Base-by-base conservation (phyloP, 2,797 vertebrate species). In the Lithobates sylvaticus region DNA sequence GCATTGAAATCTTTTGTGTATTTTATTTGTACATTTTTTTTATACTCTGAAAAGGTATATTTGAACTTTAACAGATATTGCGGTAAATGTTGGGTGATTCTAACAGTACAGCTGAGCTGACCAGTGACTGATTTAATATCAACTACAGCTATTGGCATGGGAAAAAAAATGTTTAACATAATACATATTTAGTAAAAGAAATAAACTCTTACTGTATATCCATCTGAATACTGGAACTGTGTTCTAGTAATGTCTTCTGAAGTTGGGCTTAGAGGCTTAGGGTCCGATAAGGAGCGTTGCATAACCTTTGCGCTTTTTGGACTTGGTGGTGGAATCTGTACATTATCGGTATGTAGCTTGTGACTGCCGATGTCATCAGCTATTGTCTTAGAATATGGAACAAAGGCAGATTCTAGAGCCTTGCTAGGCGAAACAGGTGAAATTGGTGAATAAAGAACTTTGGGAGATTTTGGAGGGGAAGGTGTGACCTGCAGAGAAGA, bases 281-380 rank as follows among this genome's bases (percentile, higher is more conserved):
- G 97, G 92, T 99, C 98, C 92, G 97, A 99, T 87, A 98, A 90
- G 91, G 97, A 99, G 82, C 97, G 97, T 86, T 99, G 97, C 89
- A 97, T 97, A 91, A 96, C 90, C 92, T 97, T 98, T 92, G 97
- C 92, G 10, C 96, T 93, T 89, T 97, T 96, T 91, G 97, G 97
- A 86, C 97, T 97, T 89, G 92, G 90, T 83, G 96, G 97, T 85
- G 96, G 96, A 93, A 95, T 95, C 90, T 96, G 97, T 89, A 91
- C 94, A 91, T 96, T 94, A 87, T 99, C 98, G 87, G 96, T 94
- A 88, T 96, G 96, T 83, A 97, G 89, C 93, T 96, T 97, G 92
- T 96, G 97, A 90, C 97, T 96, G 84, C 95, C 94, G 91, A 93
- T 86, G 78, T 95, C 94, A 90, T 96, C 96, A 88, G 95, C 94